A percentile compares a stretch with the other conserved stretches of the same genome.
phyloP scores from a whole-genome alignment of 2,113 vertebrate genomes.

The Donacobius atricapilla region DNA sequence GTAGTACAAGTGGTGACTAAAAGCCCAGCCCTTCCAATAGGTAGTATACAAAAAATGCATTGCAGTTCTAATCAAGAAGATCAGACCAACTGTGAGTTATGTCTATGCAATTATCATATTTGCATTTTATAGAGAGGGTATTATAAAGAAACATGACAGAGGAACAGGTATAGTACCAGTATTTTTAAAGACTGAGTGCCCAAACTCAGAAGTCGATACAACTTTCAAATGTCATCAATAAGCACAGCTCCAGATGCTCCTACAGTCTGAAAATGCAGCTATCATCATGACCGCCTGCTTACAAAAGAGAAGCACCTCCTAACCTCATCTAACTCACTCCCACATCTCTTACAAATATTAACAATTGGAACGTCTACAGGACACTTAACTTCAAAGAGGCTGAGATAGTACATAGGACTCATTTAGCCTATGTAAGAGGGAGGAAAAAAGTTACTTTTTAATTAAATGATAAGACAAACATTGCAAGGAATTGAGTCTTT shows the following conservation, averaged over 20 bases:
- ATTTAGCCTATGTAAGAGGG: neutral
- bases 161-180: neutral
- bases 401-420: neutral
- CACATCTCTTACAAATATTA: neutral
- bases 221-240: neutral
- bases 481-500: conserved; percentile 60
- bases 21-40: neutral
- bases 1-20: neutral
- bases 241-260: neutral
- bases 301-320: neutral
- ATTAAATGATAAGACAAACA: conserved; percentile 76
- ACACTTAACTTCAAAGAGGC: neutral
- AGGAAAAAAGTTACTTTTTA: conserved; percentile 50
- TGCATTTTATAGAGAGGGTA: neutral
- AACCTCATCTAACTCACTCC: neutral
- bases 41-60: neutral
- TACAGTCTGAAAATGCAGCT: neutral
- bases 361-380: neutral
- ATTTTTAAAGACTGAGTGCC: neutral
- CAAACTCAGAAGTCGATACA: neutral
- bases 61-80: neutral
- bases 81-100: neutral
- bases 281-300: neutral
- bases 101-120: neutral
- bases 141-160: neutral